Conservation (phyloP, 2,797 vertebrate genomes). For the Helarctos malayanus region DNA sequence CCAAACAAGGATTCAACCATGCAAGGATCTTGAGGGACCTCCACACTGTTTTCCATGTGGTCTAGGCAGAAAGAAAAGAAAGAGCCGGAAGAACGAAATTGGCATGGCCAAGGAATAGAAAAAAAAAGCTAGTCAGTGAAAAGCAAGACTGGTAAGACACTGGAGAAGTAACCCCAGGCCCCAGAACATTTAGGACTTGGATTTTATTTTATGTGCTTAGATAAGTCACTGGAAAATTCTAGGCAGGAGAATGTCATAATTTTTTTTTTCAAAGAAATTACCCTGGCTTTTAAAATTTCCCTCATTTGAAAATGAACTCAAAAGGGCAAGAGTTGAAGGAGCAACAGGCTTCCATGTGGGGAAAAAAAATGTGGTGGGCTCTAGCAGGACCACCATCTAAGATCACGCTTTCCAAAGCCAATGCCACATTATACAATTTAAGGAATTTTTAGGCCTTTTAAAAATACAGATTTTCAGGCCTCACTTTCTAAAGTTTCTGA, state of each 20-base stretch:
- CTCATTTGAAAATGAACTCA: background rate
- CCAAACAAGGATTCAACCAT: background rate
- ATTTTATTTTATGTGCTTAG: background rate
- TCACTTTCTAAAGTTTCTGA: background rate
- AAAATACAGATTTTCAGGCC: background rate
- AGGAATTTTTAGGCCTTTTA: background rate
- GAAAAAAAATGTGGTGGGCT: background rate
- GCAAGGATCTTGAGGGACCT: background rate
- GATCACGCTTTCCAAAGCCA: background rate
- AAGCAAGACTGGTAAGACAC: background rate
- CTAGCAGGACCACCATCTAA: background rate
- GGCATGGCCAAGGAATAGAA: background rate
- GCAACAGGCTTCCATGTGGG: background rate
- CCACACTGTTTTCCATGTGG: no score
- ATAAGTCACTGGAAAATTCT: background rate
- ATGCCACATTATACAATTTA: background rate
- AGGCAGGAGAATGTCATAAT: background rate
- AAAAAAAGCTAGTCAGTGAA: background rate
- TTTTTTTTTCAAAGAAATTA: background rate
- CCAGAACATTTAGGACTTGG: background rate
- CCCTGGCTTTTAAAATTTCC: background rate
- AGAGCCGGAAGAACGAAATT: background rate
- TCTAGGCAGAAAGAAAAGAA: background rate
- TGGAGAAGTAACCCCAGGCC: background rate
- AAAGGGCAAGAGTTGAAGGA: background rate